phyloP scores from a whole-genome alignment of 2,113 vertebrate genomes.

The Indri indri region DNA sequence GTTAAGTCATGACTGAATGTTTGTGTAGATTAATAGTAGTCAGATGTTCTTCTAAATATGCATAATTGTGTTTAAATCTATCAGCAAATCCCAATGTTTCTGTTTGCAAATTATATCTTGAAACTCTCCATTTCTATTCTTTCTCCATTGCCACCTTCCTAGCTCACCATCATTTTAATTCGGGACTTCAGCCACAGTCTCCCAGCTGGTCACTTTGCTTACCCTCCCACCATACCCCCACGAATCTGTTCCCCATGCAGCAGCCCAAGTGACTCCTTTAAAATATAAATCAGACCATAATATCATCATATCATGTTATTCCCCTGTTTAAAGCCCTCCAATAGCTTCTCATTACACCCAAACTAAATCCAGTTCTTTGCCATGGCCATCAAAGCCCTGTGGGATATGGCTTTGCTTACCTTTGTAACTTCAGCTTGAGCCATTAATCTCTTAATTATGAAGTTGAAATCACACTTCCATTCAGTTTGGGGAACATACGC shows the following conservation, averaged over 20 bases:
- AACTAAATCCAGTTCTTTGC: neutral
- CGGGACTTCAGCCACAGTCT: neutral
- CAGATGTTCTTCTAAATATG: constrained; percentile 44
- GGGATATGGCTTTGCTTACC: neutral
- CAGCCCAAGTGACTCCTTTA: neutral
- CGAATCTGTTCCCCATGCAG: neutral
- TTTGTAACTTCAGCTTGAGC: neutral
- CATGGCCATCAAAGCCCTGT: neutral
- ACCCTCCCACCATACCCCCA: too few species aligned
- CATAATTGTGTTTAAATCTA: constrained; percentile 11
- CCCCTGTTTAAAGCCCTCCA: neutral
- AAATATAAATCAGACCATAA: neutral
- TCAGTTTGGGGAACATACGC: neutral
- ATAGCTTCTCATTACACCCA: neutral
- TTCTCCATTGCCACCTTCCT: neutral
- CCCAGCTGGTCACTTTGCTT: neutral
- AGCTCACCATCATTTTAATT: neutral
- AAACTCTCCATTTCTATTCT: neutral
- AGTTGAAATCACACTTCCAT: neutral
- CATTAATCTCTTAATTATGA: neutral
- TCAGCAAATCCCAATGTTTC: neutral
- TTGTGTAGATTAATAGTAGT: constrained; percentile 24
- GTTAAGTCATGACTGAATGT: constrained; percentile 25
- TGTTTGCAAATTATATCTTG: neutral
- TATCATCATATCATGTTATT: neutral